Evolutionary conservation across 2,113 vertebrate genomes (phyloP).

Genomic region (Cacatua alba): DNA sequence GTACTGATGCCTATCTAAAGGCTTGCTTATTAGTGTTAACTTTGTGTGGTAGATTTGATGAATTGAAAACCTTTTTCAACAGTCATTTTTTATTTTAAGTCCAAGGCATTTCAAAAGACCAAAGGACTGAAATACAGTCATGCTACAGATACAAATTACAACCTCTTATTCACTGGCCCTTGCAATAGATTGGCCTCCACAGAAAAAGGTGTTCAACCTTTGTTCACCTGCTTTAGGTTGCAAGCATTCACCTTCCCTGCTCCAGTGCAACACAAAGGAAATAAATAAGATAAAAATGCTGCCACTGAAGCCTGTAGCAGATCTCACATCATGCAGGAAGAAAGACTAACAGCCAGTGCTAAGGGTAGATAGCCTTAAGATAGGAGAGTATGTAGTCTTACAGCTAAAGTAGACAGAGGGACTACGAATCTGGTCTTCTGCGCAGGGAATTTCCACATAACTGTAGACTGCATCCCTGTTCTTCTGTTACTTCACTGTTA

Average conservation of each 20-base stretch:
- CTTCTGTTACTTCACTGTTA: background rate
- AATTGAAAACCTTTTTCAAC: background rate
- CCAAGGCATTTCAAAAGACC: background rate
- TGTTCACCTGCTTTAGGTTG: background rate
- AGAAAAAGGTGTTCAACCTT: background rate
- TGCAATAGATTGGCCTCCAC: background rate
- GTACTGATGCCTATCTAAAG: background rate
- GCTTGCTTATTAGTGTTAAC: background rate
- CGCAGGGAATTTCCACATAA: background rate
- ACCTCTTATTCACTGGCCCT: background rate
- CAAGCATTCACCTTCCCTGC: background rate
- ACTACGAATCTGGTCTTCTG: background rate
- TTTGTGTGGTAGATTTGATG: background rate
- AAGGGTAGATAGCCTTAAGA: background rate
- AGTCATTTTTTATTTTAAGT: background rate
- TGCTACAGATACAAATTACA: background rate
- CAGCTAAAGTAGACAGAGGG: rapidly evolving
- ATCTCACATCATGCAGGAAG: background rate
- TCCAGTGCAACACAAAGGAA: background rate
- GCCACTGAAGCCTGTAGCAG: background rate
- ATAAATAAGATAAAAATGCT: background rate
- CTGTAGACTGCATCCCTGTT: background rate
- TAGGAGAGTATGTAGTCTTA: background rate
- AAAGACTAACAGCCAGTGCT: background rate
- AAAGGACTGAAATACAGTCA: background rate